Percentiles rank a stretch among this genome's conserved stretches.
Evolutionary conservation across 2,888 invertebrate genomes (phyloP).

Genomic region (Notodromas monacha): DNA sequence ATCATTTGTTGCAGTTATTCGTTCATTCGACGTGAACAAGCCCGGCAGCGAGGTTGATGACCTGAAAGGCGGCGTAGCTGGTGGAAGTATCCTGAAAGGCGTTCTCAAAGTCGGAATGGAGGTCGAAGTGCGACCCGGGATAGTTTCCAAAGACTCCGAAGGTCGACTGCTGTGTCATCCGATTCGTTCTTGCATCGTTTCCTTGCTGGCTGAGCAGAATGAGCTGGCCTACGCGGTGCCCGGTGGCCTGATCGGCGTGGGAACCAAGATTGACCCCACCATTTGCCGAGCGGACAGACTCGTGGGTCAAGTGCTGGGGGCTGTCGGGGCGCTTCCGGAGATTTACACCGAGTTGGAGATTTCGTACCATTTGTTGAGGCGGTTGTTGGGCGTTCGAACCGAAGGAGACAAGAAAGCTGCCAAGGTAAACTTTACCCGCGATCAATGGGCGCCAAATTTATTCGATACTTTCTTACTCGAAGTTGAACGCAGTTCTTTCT

Average conservation of each 20-base stretch:
- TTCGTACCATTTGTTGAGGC: constrained; percentile 76
- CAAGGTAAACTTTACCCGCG: constrained; percentile 40
- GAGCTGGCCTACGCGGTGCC: constrained; percentile 94
- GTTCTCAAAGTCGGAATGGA: constrained; percentile 84
- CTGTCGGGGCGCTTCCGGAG: constrained; percentile 77
- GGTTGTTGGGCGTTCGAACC: constrained; percentile 79
- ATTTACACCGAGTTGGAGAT: constrained; percentile 95
- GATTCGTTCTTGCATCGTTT: constrained; percentile 83
- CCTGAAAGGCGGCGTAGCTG: constrained; percentile 90
- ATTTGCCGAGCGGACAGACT: constrained; percentile 89
- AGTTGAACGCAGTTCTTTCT: too few species aligned
- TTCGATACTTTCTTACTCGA: too few species aligned
- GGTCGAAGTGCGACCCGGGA: constrained; percentile 86
- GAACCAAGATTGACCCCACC: constrained; percentile 94
- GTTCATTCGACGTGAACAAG: constrained; percentile 96
- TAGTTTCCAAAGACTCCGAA: constrained; percentile 82
- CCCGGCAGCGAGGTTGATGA: constrained; percentile 96
- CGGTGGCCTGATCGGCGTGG: constrained; percentile 91
- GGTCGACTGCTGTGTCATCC: constrained; percentile 83
- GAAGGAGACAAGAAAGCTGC: constrained; percentile 98
- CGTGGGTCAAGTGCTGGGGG: constrained; percentile 86
- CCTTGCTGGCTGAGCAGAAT: constrained; percentile 89
- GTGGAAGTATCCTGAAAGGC: constrained; percentile 83
- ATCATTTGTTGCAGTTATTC: constrained; percentile 16
- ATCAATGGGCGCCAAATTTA: too few species aligned